Percentiles rank a stretch among this genome's conserved stretches.
Conservation (phyloP, 1,140 invertebrate species). For the Sinonovacula constricta region DNA sequence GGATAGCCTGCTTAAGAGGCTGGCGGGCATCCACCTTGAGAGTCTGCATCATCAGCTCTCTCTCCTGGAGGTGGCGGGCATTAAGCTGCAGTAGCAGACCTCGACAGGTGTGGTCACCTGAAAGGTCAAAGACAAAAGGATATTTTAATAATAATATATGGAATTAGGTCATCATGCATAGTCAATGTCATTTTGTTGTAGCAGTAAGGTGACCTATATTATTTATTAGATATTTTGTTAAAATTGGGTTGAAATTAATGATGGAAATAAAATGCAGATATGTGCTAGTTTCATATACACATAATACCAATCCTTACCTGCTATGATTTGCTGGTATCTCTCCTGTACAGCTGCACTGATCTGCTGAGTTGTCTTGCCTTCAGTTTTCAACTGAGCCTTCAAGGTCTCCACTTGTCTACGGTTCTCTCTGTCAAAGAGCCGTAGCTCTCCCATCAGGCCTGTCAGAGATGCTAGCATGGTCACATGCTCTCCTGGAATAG, state of each 20-base stretch:
- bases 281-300: too few species aligned
- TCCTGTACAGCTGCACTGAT: conserved; percentile 55
- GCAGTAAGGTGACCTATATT: too few species aligned
- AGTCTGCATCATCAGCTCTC: conserved; percentile 51
- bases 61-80: conserved; percentile 58
- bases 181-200: too few species aligned
- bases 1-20: conserved; percentile 29
- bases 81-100: conserved; percentile 55
- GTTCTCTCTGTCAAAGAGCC: conserved; percentile 40
- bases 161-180: too few species aligned
- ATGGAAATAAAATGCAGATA: too few species aligned
- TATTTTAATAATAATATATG: too few species aligned
- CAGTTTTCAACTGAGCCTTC: conserved; percentile 48
- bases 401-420: conserved; percentile 41
- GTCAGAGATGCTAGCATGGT: conserved; percentile 48
- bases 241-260: too few species aligned
- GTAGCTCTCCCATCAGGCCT: conserved; percentile 64
- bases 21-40: conserved; percentile 44
- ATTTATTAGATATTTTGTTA: too few species aligned
- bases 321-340: conserved; percentile 56
- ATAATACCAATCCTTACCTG: conserved; percentile 60
- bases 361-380: conserved; percentile 60
- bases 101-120: conserved; percentile 58
- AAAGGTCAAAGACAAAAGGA: neutral
- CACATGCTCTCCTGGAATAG: conserved; percentile 31